Percentiles rank a stretch among this genome's conserved stretches.
phyloP scores from a whole-genome alignment of 2,888 invertebrate genomes.

The Lasius platythorax region DNA sequence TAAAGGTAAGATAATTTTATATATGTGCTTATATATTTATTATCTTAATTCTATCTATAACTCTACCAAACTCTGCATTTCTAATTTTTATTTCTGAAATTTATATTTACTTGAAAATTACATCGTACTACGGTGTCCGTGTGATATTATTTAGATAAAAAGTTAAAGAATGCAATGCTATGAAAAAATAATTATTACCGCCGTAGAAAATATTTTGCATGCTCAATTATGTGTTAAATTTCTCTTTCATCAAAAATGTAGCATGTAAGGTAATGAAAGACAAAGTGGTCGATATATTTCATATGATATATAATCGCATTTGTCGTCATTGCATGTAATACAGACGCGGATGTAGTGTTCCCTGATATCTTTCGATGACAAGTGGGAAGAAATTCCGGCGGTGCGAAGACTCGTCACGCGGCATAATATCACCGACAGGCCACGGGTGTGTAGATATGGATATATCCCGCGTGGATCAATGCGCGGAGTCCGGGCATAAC shows the following conservation, averaged over 20 bases:
- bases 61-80: neutral
- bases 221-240: neutral
- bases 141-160: neutral
- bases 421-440: slow-evolving; percentile 41
- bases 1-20: neutral
- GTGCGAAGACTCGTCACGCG: slow-evolving; percentile 15
- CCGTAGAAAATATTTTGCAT: neutral
- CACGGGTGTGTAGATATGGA: slow-evolving; percentile 23
- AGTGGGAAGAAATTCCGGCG: slow-evolving; percentile 32
- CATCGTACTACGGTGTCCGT: neutral
- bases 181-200: neutral
- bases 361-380: neutral
- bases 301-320: neutral
- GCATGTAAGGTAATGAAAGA: neutral
- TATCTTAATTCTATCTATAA: neutral
- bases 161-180: neutral
- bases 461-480: slow-evolving; percentile 48
- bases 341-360: too few relatives aligned
- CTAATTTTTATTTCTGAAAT: neutral
- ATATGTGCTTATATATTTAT: neutral
- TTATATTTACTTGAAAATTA: neutral
- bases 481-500: slow-evolving; percentile 45
- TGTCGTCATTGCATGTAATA: neutral
- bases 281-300: neutral
- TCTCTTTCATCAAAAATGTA: neutral